Conservation (phyloP, 2,113 vertebrate species). For the Mesoclemmys tuberculata region DNA sequence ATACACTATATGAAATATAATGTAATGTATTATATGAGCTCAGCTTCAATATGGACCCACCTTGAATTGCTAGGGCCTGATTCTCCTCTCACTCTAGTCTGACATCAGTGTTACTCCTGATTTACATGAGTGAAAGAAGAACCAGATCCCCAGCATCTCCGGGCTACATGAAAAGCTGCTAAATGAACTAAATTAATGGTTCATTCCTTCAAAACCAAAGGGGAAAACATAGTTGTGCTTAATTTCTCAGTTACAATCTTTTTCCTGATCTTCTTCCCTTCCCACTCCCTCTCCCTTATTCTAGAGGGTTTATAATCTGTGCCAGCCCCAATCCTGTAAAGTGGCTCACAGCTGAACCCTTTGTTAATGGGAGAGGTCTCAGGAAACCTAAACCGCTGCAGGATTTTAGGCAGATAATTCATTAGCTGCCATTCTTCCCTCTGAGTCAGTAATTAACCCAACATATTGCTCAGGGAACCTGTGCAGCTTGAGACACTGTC, state of each 20-base stretch:
- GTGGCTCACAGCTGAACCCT: not conserved
- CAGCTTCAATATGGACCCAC: not conserved
- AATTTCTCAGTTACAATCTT: not conserved
- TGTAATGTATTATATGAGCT: not conserved
- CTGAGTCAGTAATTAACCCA: not conserved
- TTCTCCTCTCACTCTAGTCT: not conserved
- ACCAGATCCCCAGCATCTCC: not conserved
- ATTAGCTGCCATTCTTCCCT: not conserved
- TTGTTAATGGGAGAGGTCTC: not conserved
- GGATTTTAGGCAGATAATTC: not conserved
- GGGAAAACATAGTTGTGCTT: not conserved
- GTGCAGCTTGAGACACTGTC: accelerated
- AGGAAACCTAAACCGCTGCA: not conserved
- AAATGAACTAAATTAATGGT: not conserved
- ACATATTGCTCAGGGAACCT: not conserved
- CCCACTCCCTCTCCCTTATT: not conserved
- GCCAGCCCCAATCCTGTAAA: not conserved
- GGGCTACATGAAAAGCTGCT: not conserved
- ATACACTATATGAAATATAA: not conserved
- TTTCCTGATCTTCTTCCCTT: not conserved
- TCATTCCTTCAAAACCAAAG: not conserved
- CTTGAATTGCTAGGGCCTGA: not conserved
- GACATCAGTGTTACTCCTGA: accelerated
- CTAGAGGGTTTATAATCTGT: not conserved
- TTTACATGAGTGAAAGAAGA: not conserved